Evolutionary conservation across 2,888 invertebrate species (phyloP), one percentile per base, ranked within the genome.

Genomic region (Sialis fuliginosa): DNA sequence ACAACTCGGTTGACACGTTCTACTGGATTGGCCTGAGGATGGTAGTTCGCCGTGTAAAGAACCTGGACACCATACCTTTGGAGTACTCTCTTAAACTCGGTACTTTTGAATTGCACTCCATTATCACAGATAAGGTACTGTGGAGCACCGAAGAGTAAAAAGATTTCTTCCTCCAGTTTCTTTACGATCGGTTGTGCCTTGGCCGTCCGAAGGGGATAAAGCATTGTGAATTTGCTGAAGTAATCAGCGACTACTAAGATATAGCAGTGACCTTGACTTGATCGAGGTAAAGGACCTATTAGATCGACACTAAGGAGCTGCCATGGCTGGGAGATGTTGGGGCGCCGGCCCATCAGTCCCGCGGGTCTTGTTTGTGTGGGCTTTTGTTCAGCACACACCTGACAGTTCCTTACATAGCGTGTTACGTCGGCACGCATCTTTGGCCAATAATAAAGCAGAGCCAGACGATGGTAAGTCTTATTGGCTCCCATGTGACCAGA

Each of bases 1-100:
- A 57, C 1, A 0, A 50, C 50, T 22, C 54, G 44, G 33, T 56
- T 56, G 4, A 52, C 50, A 6, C 54, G 42, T 46, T 58, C 56
- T 0, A 52, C 51, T 0, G 55, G 57, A 46, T 56, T 56, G 0
- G 52, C 52, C 22, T 22, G 22, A 22, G 22, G 22, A 22, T 22
- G 22, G 22, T 22, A 22, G 22, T 22, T 22, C 2, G 22, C 22
- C 22, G 22, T 22, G 4, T 22, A 22, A 22, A 22, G 22, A 22
- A 4, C 22, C 22, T 22, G 22, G 22, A 22, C 22, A 4, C 22
- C 22, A 22, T 22, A 22, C 22, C 4, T 22, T 22, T 22, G 22
- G 22, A 22, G 22, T 22, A 22, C 22, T 22, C 22, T 22, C 22
- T 22, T 22, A 4, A 22, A 22, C 22, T 22, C 22, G 22, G 22